Percentiles rank a stretch among this genome's conserved stretches.
Conservation (phyloP, 2,113 vertebrate genomes). For the Etheostoma cragini region DNA sequence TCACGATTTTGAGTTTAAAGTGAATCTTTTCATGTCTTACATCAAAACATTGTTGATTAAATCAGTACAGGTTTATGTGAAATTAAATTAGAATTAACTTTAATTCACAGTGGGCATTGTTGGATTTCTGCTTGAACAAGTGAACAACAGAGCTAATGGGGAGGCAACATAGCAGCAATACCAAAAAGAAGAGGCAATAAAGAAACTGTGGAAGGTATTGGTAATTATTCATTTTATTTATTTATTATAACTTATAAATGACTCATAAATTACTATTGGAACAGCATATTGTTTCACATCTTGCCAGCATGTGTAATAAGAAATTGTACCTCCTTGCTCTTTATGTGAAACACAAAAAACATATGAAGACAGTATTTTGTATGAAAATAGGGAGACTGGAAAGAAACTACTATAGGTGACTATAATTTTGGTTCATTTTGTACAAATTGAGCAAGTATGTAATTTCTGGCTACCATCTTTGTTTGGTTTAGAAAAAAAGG, state of each 20-base stretch:
- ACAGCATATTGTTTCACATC: background rate
- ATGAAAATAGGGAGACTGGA: background rate
- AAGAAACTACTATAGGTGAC: background rate
- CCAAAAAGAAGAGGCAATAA: background rate
- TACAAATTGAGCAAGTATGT: background rate
- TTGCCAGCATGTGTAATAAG: background rate
- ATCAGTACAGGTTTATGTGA: background rate
- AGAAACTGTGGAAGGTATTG: background rate
- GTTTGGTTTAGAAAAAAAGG: background rate
- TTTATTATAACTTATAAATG: too few species aligned
- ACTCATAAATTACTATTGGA: background rate
- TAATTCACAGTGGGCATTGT: background rate
- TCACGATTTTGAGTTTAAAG: conserved; percentile 10
- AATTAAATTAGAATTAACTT: background rate
- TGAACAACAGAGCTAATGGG: background rate
- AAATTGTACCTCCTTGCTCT: background rate
- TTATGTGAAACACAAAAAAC: background rate
- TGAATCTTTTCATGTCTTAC: conserved; percentile 22
- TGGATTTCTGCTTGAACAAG: background rate
- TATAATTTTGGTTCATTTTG: background rate
- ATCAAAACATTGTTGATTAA: background rate
- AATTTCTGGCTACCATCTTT: background rate
- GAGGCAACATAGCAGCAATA: background rate
- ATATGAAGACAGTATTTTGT: background rate
- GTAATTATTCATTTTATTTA: too few species aligned